Evolutionary conservation across 2,888 invertebrate genomes (phyloP).

Genomic region (Bhutanitis thaidina): DNA sequence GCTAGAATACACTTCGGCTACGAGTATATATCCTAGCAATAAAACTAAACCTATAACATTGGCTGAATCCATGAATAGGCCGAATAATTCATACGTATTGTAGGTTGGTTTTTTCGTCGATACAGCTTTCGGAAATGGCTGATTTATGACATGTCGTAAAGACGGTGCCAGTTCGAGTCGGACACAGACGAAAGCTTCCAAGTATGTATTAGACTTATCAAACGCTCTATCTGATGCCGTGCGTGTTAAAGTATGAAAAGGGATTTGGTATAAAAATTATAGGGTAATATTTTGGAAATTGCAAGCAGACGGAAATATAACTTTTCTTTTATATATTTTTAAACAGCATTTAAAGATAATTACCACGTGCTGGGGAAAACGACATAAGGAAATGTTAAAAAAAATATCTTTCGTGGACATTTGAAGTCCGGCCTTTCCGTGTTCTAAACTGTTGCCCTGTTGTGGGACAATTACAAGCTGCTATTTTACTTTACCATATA

Average conservation of each 20-base stretch:
- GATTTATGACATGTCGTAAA: slow-evolving; percentile 19
- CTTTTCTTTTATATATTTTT: too few species aligned
- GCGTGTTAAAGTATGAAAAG: not conserved
- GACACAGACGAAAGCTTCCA: slow-evolving; percentile 7
- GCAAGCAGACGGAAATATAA: too few species aligned
- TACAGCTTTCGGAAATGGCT: slow-evolving; percentile 18
- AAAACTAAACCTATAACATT: slow-evolving; percentile 12
- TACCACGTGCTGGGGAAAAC: too few species aligned
- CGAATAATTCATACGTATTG: slow-evolving; percentile 15
- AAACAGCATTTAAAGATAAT: too few species aligned
- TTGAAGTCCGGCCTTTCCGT: too few species aligned
- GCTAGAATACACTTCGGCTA: not conserved
- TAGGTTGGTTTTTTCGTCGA: slow-evolving; percentile 8
- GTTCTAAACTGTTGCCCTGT: too few species aligned
- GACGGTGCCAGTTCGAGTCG: slow-evolving; percentile 15
- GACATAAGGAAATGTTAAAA: too few species aligned
- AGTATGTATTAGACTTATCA: slow-evolving; percentile 6
- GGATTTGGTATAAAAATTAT: too few species aligned
- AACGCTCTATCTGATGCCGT: not conserved
- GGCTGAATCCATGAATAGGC: slow-evolving; percentile 6
- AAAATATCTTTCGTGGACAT: too few species aligned
- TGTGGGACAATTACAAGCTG: too few species aligned
- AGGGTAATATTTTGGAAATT: too few species aligned
- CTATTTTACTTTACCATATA: too few species aligned
- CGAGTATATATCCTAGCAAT: slow-evolving; percentile 6